Evolutionary conservation across 1,140 invertebrate genomes (phyloP), one percentile per base, ranked within the genome.

Genomic region (Caenorhabditis remanei): DNA sequence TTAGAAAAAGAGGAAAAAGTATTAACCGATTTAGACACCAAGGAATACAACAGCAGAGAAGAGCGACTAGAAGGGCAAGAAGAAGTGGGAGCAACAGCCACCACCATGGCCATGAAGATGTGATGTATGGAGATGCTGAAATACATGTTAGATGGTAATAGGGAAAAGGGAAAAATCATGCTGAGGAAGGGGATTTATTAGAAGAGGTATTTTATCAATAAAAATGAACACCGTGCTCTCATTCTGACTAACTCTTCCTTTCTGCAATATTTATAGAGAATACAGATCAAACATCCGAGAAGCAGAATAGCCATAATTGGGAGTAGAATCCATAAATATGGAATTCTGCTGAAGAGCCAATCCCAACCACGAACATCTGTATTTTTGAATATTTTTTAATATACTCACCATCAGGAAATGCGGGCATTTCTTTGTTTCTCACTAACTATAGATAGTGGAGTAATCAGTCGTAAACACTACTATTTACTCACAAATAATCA

Each of bases 71-170:
- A 21, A 92, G 89, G 32, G 93, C 89, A 24, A 92, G 83, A 21
- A 93, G 88, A 32, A 92, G 88, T 24, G 91, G 89, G 19, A 92
- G 83, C 21, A 92, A 83, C 41, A 92, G 87, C 91, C 91, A 92
- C 91, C 91, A 92, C 91, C 91, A 92, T 53, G 91, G 91, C 92
- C 92, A 92, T 63, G 92, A 91, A 43, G 91, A 85, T 53, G 88
- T 63, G 16, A 92, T 85, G 83, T 87, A 92, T 84, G 89, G 87
- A 58, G 88, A 55, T 24, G 90, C 91, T 92, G 90, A 90, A 92
- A 92, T 53, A 46, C n/a, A 61, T 71, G 71, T 87, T 84, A 65
- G 58, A 87, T 24, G 87, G 61, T 63, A 84, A 65, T 63, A 21
- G 19, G 61, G 24, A 46, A n/a, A 24, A 5, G 4, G 24, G n/a